phyloP scores from a whole-genome alignment of 53 echinoderm and acorn worm species.

The Holothuria scabra region DNA sequence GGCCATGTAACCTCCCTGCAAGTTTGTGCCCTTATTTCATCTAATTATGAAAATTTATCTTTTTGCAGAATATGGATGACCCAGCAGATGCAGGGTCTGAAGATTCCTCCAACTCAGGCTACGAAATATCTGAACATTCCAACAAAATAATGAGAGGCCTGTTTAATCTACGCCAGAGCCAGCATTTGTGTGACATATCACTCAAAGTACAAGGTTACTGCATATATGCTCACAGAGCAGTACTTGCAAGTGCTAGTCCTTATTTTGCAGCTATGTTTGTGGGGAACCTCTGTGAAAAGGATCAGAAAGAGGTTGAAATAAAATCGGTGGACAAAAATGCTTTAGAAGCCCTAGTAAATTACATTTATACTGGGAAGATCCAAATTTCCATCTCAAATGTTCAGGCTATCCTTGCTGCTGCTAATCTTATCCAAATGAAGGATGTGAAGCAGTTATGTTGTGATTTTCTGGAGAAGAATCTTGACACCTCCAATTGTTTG shows the following conservation, averaged over 20 bases:
- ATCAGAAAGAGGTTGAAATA: constrained; percentile 93
- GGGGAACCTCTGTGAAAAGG: constrained; percentile 83
- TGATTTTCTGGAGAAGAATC: constrained; percentile 87
- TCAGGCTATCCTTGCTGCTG: constrained; percentile 83
- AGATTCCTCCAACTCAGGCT: constrained; percentile 19
- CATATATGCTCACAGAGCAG: constrained; percentile 83
- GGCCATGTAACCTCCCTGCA: too few species aligned
- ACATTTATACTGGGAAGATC: constrained; percentile 91
- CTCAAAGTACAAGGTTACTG: constrained; percentile 69
- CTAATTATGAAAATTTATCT: too few species aligned
- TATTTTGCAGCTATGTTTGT: constrained; percentile 97
- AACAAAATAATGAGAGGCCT: constrained; percentile 45
- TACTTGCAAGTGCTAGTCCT: constrained; percentile 84
- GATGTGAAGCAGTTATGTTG: constrained; percentile 93
- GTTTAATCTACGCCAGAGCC: constrained; percentile 66
- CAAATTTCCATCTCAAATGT: constrained; percentile 82
- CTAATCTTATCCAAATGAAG: constrained; percentile 88
- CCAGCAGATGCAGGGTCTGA: constrained; percentile 4
- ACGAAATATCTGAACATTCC: constrained; percentile 52
- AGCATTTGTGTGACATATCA: constrained; percentile 78
- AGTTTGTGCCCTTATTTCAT: too few species aligned
- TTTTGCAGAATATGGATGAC: constrained; percentile 4
- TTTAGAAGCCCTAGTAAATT: constrained; percentile 76
- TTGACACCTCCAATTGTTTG: constrained; percentile 89
- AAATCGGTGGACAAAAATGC: constrained; percentile 89